A percentile compares a stretch with the other conserved stretches of the same genome.
phyloP scores from a whole-genome alignment of 2,113 vertebrate species.

The Cryptoleucopteryx plumbea region DNA sequence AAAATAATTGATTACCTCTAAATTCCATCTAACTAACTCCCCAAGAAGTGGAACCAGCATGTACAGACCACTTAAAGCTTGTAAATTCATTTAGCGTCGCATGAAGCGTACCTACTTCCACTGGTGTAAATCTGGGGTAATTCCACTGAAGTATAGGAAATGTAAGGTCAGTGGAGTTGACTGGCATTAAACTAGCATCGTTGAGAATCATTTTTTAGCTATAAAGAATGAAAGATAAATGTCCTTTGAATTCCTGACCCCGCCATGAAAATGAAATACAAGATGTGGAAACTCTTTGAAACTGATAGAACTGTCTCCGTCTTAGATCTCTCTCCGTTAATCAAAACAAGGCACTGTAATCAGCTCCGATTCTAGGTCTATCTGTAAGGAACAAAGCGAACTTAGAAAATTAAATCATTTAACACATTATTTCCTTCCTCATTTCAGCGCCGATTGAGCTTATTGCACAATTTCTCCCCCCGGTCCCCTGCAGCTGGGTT shows the following conservation, averaged over 20 bases:
- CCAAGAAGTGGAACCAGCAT: background rate
- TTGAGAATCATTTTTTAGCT: slow-evolving; percentile 2
- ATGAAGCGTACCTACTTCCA: background rate
- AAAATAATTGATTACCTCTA: background rate
- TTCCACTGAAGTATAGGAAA: background rate
- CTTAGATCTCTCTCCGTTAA: slow-evolving; percentile 28
- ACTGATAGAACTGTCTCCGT: slow-evolving; percentile 24
- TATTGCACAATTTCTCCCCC: slow-evolving; percentile 56
- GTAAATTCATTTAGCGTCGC: background rate
- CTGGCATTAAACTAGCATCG: background rate
- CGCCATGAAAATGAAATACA: slow-evolving; percentile 9
- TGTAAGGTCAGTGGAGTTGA: slow-evolving; percentile 27
- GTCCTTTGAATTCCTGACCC: slow-evolving; percentile 15
- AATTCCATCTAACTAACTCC: background rate
- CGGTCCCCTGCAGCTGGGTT: background rate
- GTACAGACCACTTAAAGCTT: background rate
- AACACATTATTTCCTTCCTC: slow-evolving; percentile 75
- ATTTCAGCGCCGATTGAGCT: slow-evolving; percentile 62
- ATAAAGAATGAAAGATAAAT: slow-evolving; percentile 24
- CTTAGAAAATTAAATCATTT: slow-evolving; percentile 67
- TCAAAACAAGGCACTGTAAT: slow-evolving; percentile 63
- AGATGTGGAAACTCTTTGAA: slow-evolving; percentile 32
- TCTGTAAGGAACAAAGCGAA: slow-evolving; percentile 62
- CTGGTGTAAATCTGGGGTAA: background rate
- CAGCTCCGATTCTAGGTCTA: slow-evolving; percentile 32